Conservation (phyloP, 2,113 vertebrate species). For the Lathamus discolor region DNA sequence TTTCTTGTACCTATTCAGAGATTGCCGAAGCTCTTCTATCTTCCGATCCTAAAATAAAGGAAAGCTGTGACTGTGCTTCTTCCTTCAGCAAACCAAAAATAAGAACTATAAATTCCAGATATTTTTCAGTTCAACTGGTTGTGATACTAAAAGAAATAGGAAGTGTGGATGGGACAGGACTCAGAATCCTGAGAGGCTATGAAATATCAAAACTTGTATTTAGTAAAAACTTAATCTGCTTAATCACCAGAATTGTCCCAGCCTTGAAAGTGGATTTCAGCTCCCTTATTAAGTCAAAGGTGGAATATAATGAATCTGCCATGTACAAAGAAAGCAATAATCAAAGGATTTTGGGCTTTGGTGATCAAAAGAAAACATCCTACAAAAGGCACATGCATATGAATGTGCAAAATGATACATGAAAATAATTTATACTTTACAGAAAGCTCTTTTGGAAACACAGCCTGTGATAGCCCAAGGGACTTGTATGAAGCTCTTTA, state of each 20-base stretch:
- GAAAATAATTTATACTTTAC: not conserved
- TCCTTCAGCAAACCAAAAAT: not conserved
- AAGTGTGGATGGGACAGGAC: not conserved
- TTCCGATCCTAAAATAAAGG: conserved; percentile 85
- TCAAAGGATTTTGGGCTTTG: not conserved
- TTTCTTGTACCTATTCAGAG: conserved; percentile 90
- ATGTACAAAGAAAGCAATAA: not conserved
- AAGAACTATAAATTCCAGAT: not conserved
- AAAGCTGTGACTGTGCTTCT: not conserved
- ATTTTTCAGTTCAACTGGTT: not conserved
- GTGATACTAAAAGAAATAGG: not conserved
- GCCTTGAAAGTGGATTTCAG: not conserved
- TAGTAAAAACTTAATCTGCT: not conserved
- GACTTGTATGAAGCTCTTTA: not conserved
- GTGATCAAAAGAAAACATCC: conserved; percentile 12
- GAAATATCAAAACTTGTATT: not conserved
- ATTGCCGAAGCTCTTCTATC: conserved; percentile 94
- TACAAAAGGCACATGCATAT: not conserved
- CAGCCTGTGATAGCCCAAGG: not conserved
- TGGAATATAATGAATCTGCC: not conserved
- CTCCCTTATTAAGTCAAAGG: not conserved
- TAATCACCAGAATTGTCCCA: not conserved
- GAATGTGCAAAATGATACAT: not conserved
- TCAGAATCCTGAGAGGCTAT: not conserved
- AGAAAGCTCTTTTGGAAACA: not conserved